These are phyloP conservation scores for Calidris pugnax DNA, from an alignment of 2,113 vertebrate species.

Conservation along the genomic window DNA sequence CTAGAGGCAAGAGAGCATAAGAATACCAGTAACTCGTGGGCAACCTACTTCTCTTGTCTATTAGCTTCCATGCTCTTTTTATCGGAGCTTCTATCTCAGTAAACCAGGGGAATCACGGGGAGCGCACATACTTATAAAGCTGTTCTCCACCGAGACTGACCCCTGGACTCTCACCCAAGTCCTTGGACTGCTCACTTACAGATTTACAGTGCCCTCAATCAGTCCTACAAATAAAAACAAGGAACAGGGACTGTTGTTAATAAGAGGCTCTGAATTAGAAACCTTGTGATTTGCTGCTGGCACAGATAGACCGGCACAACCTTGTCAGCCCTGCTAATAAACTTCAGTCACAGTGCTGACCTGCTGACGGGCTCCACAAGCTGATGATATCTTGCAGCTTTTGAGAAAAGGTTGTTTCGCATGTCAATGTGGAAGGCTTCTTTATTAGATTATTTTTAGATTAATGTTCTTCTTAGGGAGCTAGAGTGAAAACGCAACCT, in stretches of 20 bases:
- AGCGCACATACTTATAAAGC: neutral
- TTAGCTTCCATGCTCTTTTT: neutral
- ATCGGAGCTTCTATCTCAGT: neutral
- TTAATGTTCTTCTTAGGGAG: neutral
- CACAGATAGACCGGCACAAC: neutral
- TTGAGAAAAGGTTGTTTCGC: neutral
- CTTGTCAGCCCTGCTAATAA: conserved; percentile 43
- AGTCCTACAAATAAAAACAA: conserved; percentile 39
- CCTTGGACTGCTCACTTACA: conserved; percentile 19
- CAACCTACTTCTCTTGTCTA: neutral
- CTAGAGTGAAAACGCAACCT: neutral
- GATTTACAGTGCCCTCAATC: conserved; percentile 37
- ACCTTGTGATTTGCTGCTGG: conserved; percentile 19
- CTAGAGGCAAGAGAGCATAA: neutral
- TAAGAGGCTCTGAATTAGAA: conserved; percentile 17
- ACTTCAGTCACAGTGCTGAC: conserved; percentile 24
- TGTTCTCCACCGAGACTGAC: neutral
- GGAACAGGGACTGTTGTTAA: neutral
- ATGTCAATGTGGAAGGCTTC: neutral
- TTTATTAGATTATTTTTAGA: neutral
- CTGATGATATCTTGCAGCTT: neutral
- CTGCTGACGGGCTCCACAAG: conserved; percentile 8
- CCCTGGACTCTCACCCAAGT: neutral
- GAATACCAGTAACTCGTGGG: neutral
- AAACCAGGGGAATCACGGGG: neutral